Evolutionary conservation across 2,113 vertebrate species (phyloP).

Genomic region (Guaruba guarouba): DNA sequence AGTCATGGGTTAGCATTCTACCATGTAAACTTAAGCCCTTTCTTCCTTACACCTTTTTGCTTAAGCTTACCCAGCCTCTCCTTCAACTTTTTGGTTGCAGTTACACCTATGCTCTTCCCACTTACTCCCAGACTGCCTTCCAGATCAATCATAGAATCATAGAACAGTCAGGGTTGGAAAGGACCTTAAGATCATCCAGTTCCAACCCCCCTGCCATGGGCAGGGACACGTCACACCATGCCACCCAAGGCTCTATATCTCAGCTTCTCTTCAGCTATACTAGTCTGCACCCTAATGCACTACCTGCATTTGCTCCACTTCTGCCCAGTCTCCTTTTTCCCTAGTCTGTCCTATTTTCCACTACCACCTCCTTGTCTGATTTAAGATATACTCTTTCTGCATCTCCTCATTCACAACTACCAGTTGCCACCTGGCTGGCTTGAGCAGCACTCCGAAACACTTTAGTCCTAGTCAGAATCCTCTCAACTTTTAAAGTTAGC

Average conservation of each 20-base stretch:
- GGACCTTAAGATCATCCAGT: too few species aligned
- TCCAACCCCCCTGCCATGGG: too few species aligned
- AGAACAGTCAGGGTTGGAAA: too few species aligned
- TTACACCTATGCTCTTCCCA: not conserved
- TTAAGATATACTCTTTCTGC: not conserved
- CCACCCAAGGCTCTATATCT: not conserved
- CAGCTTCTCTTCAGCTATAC: not conserved
- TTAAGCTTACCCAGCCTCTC: not conserved
- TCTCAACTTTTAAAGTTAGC: not conserved
- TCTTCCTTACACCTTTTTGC: not conserved
- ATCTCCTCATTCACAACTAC: not conserved
- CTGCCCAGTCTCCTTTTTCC: not conserved
- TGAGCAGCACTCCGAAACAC: not conserved
- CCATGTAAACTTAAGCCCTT: not conserved
- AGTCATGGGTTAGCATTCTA: not conserved
- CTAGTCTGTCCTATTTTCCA: not conserved
- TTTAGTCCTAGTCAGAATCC: not conserved
- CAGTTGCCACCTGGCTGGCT: not conserved
- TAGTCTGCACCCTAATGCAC: not conserved
- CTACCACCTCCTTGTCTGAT: not conserved
- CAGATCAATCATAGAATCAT: not conserved
- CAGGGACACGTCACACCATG: too few species aligned
- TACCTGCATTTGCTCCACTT: not conserved
- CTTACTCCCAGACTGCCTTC: not conserved
- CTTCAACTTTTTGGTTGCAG: not conserved